Evolutionary conservation across 1,140 invertebrate species (phyloP), one percentile per base, ranked within the genome.

Genomic region (Patella vulgata): DNA sequence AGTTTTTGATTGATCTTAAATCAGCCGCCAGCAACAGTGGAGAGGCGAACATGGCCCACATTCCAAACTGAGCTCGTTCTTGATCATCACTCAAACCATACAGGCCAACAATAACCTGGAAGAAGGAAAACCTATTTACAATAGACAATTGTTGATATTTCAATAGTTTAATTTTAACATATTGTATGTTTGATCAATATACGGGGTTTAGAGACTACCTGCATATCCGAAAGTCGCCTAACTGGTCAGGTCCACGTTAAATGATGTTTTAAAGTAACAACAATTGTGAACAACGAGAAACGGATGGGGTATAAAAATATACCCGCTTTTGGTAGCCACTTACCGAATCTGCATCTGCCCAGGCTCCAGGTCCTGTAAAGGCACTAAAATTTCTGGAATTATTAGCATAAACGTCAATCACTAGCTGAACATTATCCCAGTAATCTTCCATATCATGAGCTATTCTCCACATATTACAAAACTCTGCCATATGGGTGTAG

Each of bases 281-380:
- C n/a, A n/a, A n/a, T n/a, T n/a, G n/a, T n/a, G n/a, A n/a, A n/a
- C n/a, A n/a, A n/a, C n/a, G n/a, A n/a, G n/a, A n/a, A n/a, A n/a
- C n/a, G n/a, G n/a, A n/a, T n/a, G n/a, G n/a, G n/a, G n/a, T n/a
- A n/a, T n/a, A n/a, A n/a, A n/a, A n/a, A n/a, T n/a, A n/a, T n/a
- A n/a, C n/a, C n/a, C n/a, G n/a, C n/a, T n/a, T n/a, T n/a, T n/a
- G n/a, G n/a, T n/a, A n/a, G n/a, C n/a, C n/a, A 25, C 58, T 6
- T 39, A 95, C 93, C 96, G 97, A 98, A 78, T 98, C 96, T 11
- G 96, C 96, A 85, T 98, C 96, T 83, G 98, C 97, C 94, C 94
- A 98, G 70, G 95, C 93, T 12, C 96, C 96, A 2, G 96, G 96
- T 11, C 94, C 95, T 36, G 95, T 94, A 81, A 93, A 92, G 19